A percentile compares a stretch with the other conserved stretches of the same genome.
These are phyloP conservation scores for Arge pagana DNA, from an alignment of 2,888 invertebrate species.

Conservation along the genomic window DNA sequence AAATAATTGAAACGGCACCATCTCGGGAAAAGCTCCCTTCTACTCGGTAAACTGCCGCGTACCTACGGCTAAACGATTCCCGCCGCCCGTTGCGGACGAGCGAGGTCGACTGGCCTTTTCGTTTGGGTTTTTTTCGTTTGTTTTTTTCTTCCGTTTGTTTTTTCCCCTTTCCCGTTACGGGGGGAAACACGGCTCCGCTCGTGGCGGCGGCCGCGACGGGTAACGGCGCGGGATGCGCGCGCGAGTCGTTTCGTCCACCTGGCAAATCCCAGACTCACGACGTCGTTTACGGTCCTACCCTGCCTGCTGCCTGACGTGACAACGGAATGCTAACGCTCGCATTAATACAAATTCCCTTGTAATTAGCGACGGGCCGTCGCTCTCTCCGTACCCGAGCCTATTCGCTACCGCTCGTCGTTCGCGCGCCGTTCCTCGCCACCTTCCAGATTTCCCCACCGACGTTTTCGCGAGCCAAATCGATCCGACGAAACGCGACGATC, in stretches of 20 bases:
- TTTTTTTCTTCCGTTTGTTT: not conserved
- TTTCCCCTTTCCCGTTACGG: too few species aligned
- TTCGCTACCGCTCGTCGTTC: not conserved
- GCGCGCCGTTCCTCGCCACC: too few species aligned
- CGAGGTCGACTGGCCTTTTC: not conserved
- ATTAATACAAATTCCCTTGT: conserved; percentile 48
- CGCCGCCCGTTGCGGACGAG: too few species aligned
- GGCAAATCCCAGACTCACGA: conserved; percentile 30
- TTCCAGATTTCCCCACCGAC: not conserved
- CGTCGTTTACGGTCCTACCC: conserved; percentile 22
- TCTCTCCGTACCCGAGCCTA: conserved; percentile 11
- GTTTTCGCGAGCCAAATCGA: too few species aligned
- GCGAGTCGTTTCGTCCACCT: conserved; percentile 42
- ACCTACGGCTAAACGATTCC: too few species aligned
- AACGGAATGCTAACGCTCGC: conserved; percentile 48
- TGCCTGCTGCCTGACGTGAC: conserved; percentile 11
- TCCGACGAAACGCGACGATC: too few species aligned
- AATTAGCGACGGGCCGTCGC: conserved; percentile 41
- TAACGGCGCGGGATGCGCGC: not conserved
- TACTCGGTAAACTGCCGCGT: too few species aligned
- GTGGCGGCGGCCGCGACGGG: too few species aligned
- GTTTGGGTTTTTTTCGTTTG: not conserved
- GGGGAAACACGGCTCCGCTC: too few species aligned
- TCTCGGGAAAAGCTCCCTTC: too few species aligned
- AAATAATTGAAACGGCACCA: too few species aligned